phyloP scores from a whole-genome alignment of 2,888 invertebrate genomes.

The Metallyticus violacea region DNA sequence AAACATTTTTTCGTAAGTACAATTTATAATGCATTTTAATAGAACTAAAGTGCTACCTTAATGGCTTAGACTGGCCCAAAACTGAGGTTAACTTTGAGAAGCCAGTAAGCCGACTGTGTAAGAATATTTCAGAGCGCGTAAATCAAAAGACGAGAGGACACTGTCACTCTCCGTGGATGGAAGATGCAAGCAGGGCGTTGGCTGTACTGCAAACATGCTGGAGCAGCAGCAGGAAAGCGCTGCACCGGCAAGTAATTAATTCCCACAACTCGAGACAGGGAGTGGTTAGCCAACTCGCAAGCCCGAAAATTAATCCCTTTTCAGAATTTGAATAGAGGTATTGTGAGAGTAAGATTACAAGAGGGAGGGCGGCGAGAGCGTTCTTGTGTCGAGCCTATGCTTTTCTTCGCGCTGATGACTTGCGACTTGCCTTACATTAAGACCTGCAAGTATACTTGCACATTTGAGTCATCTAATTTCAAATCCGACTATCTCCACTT shows the following conservation, averaged over 20 bases:
- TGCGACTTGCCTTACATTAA: not conserved
- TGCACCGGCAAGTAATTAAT: constrained; percentile 23
- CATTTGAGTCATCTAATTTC: not conserved
- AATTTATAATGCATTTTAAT: too few species aligned
- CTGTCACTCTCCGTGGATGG: not conserved
- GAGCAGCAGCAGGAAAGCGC: not conserved
- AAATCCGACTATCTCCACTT: not conserved
- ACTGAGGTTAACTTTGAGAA: too few species aligned
- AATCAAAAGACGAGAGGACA: too few species aligned
- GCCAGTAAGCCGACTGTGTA: too few species aligned
- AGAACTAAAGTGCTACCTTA: too few species aligned
- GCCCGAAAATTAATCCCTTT: constrained; percentile 30
- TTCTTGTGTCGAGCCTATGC: not conserved
- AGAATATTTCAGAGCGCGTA: too few species aligned
- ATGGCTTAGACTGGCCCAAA: too few species aligned
- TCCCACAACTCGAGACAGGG: constrained; percentile 14
- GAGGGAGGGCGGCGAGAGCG: not conserved
- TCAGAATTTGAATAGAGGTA: constrained; percentile 22
- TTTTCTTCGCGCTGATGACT: not conserved
- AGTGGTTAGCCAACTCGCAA: constrained; percentile 23
- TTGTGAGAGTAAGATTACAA: constrained; percentile 30
- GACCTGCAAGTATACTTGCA: not conserved
- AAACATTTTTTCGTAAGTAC: too few species aligned
- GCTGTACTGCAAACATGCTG: not conserved
- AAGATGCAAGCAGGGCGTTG: not conserved